phyloP scores from a whole-genome alignment of 2,888 invertebrate species.

The Drosophila atripex region DNA sequence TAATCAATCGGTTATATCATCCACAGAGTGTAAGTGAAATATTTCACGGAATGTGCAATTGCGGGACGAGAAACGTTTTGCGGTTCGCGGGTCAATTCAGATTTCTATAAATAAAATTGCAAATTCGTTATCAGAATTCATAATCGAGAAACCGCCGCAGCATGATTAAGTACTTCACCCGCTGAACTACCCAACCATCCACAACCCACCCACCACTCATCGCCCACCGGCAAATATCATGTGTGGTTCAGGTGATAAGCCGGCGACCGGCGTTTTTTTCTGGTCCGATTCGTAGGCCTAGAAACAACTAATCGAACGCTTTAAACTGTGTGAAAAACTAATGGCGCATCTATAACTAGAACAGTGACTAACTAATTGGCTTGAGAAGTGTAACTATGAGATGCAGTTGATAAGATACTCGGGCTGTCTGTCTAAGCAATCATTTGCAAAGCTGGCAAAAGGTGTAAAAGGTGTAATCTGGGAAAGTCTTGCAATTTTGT shows the following conservation, averaged over 20 bases:
- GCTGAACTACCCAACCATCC: constrained; percentile 17
- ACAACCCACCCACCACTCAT: constrained; percentile 14
- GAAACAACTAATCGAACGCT: constrained; percentile 27
- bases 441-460: constrained; percentile 1
- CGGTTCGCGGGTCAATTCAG: constrained; percentile 47
- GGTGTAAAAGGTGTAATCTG: background rate
- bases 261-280: constrained; percentile 16
- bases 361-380: constrained; percentile 39
- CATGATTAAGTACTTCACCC: constrained; percentile 58
- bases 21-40: constrained; percentile 33
- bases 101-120: constrained; percentile 65
- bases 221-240: constrained; percentile 36
- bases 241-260: constrained; percentile 44
- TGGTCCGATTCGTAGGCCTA: constrained; percentile 18
- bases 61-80: constrained; percentile 15
- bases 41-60: constrained; percentile 14
- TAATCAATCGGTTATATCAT: constrained; percentile 23
- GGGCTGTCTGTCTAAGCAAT: background rate
- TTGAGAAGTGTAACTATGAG: constrained; percentile 29
- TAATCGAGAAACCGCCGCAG: constrained; percentile 63
- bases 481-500: background rate
- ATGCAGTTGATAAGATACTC: constrained; percentile 22
- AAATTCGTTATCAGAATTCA: constrained; percentile 57
- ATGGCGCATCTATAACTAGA: constrained; percentile 42
- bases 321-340: constrained; percentile 27